These are phyloP conservation scores for Eurystomus glaucurus DNA, from an alignment of 2,797 vertebrate genomes.

Conservation along the genomic window DNA sequence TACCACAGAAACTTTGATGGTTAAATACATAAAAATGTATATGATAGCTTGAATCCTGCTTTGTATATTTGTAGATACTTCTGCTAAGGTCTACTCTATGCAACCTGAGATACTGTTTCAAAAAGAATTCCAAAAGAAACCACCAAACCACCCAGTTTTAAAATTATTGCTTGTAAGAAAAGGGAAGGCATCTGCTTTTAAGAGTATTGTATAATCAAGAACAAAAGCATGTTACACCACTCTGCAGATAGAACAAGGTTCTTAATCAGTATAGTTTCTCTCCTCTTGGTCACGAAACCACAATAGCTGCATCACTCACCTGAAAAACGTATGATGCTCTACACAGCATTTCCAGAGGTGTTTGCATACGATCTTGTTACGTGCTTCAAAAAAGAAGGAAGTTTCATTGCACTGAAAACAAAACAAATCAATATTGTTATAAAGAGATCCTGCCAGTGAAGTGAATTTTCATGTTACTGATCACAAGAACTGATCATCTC, in stretches of 20 bases:
- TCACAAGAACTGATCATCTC: background rate
- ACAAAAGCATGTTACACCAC: accelerated
- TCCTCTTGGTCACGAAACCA: background rate
- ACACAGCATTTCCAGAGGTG: constrained; percentile 93
- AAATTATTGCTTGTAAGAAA: background rate
- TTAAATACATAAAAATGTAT: background rate
- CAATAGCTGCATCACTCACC: constrained; percentile 74
- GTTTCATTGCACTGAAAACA: constrained; percentile 89
- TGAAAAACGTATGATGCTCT: constrained; percentile 92
- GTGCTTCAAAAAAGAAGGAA: constrained; percentile 92
- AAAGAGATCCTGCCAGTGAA: background rate
- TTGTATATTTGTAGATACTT: background rate
- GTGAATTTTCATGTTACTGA: background rate
- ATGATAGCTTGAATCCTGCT: background rate
- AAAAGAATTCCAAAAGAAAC: background rate
- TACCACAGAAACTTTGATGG: background rate
- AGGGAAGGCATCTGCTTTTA: background rate
- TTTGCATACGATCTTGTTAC: constrained; percentile 88
- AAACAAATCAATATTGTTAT: background rate
- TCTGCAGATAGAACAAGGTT: background rate
- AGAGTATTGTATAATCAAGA: background rate
- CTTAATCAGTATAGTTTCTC: background rate
- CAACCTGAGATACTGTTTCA: background rate
- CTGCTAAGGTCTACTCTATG: background rate
- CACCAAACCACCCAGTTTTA: background rate